Conservation (phyloP, 2,113 vertebrate genomes). For the Corapipo altera region DNA sequence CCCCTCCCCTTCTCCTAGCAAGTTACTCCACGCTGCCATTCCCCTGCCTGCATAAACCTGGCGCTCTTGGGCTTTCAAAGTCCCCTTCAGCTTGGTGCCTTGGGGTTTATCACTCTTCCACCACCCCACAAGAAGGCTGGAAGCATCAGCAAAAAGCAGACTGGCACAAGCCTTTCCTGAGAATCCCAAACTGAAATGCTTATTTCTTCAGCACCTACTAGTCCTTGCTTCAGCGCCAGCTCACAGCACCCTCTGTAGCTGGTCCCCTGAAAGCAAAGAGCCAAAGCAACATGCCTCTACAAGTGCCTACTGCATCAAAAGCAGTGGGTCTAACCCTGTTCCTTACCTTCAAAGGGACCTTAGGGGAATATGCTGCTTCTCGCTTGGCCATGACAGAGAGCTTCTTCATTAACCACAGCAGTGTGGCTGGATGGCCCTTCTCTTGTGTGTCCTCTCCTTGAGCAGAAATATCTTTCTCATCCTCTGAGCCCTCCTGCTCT, state of each 20-base stretch:
- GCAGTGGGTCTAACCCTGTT: background rate
- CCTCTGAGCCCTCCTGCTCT: background rate
- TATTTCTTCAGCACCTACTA: background rate
- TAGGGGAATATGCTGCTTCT: constrained; percentile 89
- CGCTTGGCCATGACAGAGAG: constrained; percentile 84
- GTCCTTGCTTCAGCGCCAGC: background rate
- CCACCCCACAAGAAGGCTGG: background rate
- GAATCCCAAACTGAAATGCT: background rate
- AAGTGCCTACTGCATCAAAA: background rate
- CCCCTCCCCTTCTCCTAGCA: background rate
- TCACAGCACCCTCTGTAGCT: background rate
- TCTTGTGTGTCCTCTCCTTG: constrained; percentile 34
- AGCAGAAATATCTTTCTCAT: background rate
- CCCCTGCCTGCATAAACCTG: background rate
- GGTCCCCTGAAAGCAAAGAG: background rate
- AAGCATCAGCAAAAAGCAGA: background rate
- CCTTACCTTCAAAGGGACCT: constrained; percentile 86
- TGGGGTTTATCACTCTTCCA: background rate
- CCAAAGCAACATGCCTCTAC: background rate
- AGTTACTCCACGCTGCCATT: background rate
- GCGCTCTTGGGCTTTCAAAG: background rate
- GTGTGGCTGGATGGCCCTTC: constrained; percentile 74
- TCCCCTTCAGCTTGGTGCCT: background rate
- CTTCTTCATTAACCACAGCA: constrained; percentile 91
- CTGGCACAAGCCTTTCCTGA: background rate